These are phyloP conservation scores for Mylabris sibirica DNA, from an alignment of 2,888 invertebrate species.

Conservation along the genomic window DNA sequence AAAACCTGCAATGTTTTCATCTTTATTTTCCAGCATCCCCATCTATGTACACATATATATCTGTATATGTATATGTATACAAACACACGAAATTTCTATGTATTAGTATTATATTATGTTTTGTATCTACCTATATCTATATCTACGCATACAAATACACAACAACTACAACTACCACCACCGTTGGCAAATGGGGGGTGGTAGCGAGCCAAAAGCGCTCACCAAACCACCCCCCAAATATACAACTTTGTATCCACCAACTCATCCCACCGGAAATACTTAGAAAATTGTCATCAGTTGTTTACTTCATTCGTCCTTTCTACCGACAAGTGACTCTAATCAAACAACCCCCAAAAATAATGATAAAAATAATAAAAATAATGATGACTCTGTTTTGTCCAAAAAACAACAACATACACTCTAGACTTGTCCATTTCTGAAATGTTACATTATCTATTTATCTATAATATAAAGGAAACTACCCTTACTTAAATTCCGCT, in stretches of 20 bases:
- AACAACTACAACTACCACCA: not conserved
- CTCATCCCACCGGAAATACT: conserved; percentile 7
- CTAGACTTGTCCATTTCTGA: too few species aligned
- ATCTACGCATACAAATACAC: conserved; percentile 20
- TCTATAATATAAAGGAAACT: too few species aligned
- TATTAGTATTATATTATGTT: not conserved
- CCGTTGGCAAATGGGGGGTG: too few species aligned
- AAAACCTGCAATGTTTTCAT: conserved; percentile 65
- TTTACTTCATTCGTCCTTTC: conserved; percentile 4
- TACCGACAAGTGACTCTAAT: not conserved
- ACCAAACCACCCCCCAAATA: not conserved
- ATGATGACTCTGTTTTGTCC: too few species aligned
- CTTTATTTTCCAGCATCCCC: conserved; percentile 61
- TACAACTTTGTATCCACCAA: conserved; percentile 1
- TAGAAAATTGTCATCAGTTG: conserved; percentile 5
- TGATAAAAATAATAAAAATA: not conserved
- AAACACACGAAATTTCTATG: not conserved
- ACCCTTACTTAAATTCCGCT: not conserved
- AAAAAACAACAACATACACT: too few species aligned
- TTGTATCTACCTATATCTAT: conserved; percentile 32
- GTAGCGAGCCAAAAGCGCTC: not conserved
- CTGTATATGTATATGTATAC: conserved; percentile 25
- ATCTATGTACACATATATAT: conserved; percentile 36
- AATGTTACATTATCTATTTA: too few species aligned
- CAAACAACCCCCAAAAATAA: not conserved